phyloP scores from a whole-genome alignment of 2,797 vertebrate species.

The Micropoecilia bifurca region DNA sequence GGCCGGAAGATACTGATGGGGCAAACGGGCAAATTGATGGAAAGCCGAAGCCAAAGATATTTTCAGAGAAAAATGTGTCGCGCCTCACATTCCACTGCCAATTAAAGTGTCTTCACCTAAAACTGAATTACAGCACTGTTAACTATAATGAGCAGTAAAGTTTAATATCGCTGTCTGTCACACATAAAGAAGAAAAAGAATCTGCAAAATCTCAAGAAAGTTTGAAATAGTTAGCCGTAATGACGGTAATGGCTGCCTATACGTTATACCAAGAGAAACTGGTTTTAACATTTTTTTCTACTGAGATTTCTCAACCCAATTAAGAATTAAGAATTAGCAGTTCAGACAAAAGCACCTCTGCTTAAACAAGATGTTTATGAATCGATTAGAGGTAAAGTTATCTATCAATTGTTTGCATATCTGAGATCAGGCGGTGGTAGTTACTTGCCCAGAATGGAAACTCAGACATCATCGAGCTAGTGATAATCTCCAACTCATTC shows the following conservation, averaged over 20 bases:
- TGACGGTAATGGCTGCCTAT: constrained; percentile 36
- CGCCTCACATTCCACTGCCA: constrained; percentile 64
- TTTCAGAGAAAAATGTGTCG: constrained; percentile 65
- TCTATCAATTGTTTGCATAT: neutral
- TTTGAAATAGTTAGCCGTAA: constrained; percentile 35
- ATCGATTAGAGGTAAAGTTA: neutral
- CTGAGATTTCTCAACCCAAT: neutral
- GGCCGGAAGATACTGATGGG: constrained; percentile 5
- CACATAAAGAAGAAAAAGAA: constrained; percentile 62
- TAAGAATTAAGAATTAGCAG: neutral
- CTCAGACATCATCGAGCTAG: neutral
- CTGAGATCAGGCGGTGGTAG: too few species aligned
- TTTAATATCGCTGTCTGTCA: constrained; percentile 69
- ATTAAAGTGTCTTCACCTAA: constrained; percentile 73
- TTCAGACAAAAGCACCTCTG: neutral
- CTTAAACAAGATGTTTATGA: neutral
- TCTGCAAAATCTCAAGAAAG: constrained; percentile 54
- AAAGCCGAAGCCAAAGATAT: constrained; percentile 45
- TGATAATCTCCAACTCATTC: neutral
- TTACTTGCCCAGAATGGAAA: neutral
- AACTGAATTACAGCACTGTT: constrained; percentile 77
- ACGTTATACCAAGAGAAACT: constrained; percentile 14
- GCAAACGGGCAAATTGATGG: constrained; percentile 40
- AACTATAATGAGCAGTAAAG: constrained; percentile 72
- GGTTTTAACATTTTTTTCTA: neutral